A percentile compares a stretch with the other conserved stretches of the same genome.
phyloP scores from a whole-genome alignment of 2,113 vertebrate species.

The Spilogale gracilis region DNA sequence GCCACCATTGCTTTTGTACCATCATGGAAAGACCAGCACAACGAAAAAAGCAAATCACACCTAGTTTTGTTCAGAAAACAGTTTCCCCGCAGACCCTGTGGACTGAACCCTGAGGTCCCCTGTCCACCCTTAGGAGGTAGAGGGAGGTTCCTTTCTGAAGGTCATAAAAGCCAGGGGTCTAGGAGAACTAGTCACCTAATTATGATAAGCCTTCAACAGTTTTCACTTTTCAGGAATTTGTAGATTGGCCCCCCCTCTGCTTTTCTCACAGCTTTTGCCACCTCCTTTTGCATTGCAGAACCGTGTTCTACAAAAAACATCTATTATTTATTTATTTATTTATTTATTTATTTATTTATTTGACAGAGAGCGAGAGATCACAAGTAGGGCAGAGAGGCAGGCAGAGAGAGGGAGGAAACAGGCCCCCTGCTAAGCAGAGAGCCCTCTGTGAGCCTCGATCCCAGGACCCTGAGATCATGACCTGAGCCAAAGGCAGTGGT shows the following conservation, averaged over 20 bases:
- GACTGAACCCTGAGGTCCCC: background rate
- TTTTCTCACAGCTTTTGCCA: constrained; percentile 27
- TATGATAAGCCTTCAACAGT: background rate
- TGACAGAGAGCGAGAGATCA: too few relatives aligned
- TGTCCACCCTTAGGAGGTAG: background rate
- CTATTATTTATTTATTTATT: too few relatives aligned
- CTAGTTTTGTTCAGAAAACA: constrained; percentile 31
- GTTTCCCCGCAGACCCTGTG: background rate
- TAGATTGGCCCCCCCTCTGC: background rate
- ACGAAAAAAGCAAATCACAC: background rate
- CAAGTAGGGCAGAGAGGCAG: too few relatives aligned
- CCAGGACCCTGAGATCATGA: too few relatives aligned
- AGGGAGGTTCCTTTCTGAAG: constrained; percentile 9
- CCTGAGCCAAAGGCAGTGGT: too few relatives aligned
- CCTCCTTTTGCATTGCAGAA: background rate
- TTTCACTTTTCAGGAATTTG: constrained; percentile 48
- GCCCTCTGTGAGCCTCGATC: too few relatives aligned
- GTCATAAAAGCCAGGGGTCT: constrained; percentile 46
- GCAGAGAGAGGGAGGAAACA: too few relatives aligned
- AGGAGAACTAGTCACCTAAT: background rate
- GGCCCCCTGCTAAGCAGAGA: too few relatives aligned
- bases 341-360: too few relatives aligned
- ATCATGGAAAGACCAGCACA: background rate
- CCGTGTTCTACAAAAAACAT: background rate
- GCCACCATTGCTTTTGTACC: background rate